Conservation (phyloP, 2,888 invertebrate species). For the Antitype chi region DNA sequence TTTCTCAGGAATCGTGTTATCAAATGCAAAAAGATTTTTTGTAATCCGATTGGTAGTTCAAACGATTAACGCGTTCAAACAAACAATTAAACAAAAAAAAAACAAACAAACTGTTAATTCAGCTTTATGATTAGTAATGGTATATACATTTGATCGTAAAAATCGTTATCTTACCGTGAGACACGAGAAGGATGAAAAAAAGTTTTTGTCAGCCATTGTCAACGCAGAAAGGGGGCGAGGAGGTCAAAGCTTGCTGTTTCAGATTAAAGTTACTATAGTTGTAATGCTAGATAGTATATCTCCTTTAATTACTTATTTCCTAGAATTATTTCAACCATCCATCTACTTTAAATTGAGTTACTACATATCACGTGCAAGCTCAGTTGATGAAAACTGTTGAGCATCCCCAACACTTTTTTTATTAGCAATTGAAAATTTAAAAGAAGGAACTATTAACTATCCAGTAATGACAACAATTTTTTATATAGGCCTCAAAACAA, state of each 20-base stretch:
- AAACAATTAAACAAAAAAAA: background rate
- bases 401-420: background rate
- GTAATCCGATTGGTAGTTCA: background rate
- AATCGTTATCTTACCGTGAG: background rate
- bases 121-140: too few species aligned
- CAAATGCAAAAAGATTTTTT: too few species aligned
- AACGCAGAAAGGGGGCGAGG: background rate
- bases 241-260: background rate
- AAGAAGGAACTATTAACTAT: background rate
- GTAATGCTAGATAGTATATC: background rate
- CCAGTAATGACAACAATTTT: too few species aligned
- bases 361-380: conserved; percentile 7
- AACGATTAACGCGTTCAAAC: background rate
- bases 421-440: background rate
- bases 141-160: too few species aligned
- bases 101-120: too few species aligned
- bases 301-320: background rate
- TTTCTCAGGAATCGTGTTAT: too few species aligned
- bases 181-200: background rate
- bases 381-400: conserved; percentile 19
- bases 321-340: conserved; percentile 5
- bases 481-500: too few species aligned
- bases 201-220: background rate
- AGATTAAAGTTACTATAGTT: background rate
- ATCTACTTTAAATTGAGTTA: conserved; percentile 28